phyloP scores from a whole-genome alignment of 2,888 invertebrate genomes.

The Abrostola tripartita region DNA sequence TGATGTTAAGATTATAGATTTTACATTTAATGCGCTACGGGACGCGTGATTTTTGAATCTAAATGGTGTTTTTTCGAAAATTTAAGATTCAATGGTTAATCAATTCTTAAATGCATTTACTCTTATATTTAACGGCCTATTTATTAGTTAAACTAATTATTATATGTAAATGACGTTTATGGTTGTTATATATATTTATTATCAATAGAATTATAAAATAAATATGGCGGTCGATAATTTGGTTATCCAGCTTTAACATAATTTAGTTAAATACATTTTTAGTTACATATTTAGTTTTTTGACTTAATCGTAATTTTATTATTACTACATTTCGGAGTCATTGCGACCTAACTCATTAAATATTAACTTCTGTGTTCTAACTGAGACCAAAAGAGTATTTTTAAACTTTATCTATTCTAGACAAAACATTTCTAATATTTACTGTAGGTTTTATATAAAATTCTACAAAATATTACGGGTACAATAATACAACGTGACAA shows the following conservation, averaged over 20 bases:
- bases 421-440: slow-evolving; percentile 43
- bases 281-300: slow-evolving; percentile 26
- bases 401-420: slow-evolving; percentile 26
- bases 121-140: slow-evolving; percentile 38
- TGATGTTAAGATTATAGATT: slow-evolving; percentile 45
- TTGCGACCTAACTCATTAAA: slow-evolving; percentile 33
- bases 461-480: slow-evolving; percentile 5
- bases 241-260: slow-evolving; percentile 59
- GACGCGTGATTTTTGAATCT: slow-evolving; percentile 74
- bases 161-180: slow-evolving; percentile 27
- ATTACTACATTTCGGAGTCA: slow-evolving; percentile 28
- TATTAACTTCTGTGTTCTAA: slow-evolving; percentile 57
- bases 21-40: slow-evolving; percentile 63
- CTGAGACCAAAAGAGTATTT: slow-evolving; percentile 58
- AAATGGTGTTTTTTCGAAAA: slow-evolving; percentile 69
- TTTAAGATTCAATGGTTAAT: slow-evolving; percentile 45
- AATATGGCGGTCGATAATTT: slow-evolving; percentile 33
- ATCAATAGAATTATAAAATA: slow-evolving; percentile 34
- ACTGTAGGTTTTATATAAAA: slow-evolving; percentile 62
- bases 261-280: slow-evolving; percentile 19
- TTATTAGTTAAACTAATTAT: slow-evolving; percentile 25
- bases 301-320: slow-evolving; percentile 12
- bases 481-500: slow-evolving; percentile 12
- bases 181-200: slow-evolving; percentile 27
- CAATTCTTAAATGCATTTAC: slow-evolving; percentile 59